Percentiles rank a stretch among this genome's conserved stretches.
These are phyloP conservation scores for Propsilocerus akamusi DNA, from an alignment of 1,140 invertebrate species.

Conservation along the genomic window DNA sequence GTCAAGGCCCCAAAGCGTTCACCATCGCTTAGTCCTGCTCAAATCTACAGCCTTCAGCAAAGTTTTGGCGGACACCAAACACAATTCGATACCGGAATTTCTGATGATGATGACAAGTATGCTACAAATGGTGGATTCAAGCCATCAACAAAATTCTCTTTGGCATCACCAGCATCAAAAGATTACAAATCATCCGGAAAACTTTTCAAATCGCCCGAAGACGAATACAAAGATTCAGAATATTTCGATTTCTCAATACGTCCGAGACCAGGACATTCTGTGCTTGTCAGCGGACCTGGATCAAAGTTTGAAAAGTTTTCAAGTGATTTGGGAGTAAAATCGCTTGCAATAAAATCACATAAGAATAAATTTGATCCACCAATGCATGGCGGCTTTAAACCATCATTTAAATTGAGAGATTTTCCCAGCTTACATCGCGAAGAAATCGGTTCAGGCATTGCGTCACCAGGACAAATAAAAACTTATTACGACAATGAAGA, in stretches of 20 bases:
- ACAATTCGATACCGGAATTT: neutral
- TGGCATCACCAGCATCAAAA: neutral
- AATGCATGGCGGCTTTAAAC: neutral
- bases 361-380: slow-evolving; percentile 2
- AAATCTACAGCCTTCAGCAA: neutral
- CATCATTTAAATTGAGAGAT: neutral
- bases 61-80: neutral
- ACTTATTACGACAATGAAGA: slow-evolving; percentile 18
- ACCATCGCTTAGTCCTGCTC: neutral
- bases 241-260: neutral
- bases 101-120: neutral
- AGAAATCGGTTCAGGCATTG: slow-evolving; percentile 8
- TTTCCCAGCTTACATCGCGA: neutral
- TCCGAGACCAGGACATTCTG: neutral
- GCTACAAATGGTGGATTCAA: neutral
- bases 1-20: neutral
- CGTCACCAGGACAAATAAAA: slow-evolving; percentile 21
- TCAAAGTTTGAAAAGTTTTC: neutral
- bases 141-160: neutral
- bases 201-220: neutral
- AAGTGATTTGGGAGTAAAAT: neutral
- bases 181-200: neutral
- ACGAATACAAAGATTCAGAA: neutral
- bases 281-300: too few relatives aligned
- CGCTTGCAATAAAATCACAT: neutral